Evolutionary conservation across 2,113 vertebrate genomes (phyloP).

Genomic region (Bucco capensis): DNA sequence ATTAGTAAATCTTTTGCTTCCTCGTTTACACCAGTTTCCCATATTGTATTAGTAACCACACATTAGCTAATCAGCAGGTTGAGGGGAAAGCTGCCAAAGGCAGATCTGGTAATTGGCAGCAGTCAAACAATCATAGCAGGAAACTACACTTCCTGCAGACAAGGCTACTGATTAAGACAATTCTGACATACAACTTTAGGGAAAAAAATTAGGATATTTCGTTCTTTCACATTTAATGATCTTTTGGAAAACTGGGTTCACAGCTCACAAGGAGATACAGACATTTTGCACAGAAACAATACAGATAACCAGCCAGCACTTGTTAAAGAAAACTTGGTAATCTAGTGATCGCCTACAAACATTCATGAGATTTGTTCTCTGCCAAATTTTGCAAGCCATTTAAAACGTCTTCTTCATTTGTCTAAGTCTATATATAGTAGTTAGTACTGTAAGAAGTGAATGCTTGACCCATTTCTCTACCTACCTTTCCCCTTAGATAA

Average conservation of each 20-base stretch:
- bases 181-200: neutral
- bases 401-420: neutral
- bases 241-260: conserved; percentile 15
- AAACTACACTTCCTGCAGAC: conserved; percentile 56
- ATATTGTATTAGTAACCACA: conserved; percentile 59
- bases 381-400: neutral
- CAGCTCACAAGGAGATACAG: neutral
- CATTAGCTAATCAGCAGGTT: conserved; percentile 62
- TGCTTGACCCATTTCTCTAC: neutral
- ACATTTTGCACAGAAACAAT: neutral
- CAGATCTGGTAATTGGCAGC: conserved; percentile 60
- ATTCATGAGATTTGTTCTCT: neutral
- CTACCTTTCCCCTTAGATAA: neutral
- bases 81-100: conserved; percentile 54
- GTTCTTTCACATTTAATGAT: conserved; percentile 5
- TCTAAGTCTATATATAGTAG: neutral
- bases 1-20: conserved; percentile 58
- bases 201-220: neutral
- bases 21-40: conserved; percentile 32
- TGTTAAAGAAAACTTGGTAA: neutral
- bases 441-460: neutral
- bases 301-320: neutral
- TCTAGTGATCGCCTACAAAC: neutral
- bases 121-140: conserved; percentile 64
- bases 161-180: conserved; percentile 43